Base-by-base conservation (phyloP, 37 sponge, comb jelly and placozoan species). In the Lycopodina hypogea region DNA sequence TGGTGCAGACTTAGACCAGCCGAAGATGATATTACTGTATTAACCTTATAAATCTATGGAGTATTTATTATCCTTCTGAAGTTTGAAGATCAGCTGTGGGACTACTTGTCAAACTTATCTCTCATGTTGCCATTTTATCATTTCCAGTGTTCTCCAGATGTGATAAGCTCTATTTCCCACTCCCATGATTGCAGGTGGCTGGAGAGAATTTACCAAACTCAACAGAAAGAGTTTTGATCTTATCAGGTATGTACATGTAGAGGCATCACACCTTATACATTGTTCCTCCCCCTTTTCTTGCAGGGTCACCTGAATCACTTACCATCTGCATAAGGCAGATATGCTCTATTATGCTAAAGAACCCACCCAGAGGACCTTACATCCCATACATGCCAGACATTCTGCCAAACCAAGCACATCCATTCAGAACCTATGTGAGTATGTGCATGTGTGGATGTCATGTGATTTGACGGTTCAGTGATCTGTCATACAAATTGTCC, bases 141-240 rank as follows among this genome's bases (percentile, higher is more conserved):
- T n/a, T n/a, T n/a, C n/a, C n/a, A n/a, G n/a, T n/a, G n/a, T n/a
- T n/a, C n/a, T n/a, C n/a, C n/a, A n/a, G n/a, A n/a, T n/a, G n/a
- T n/a, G n/a, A n/a, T n/a, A n/a, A n/a, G n/a, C n/a, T 23, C 17
- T 28, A 8, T 59, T 18, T 59, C 60, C 60, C 60, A 17, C 60
- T 59, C 23, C 7, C 7, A 19, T 8, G 7, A 6, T 14, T 8
- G 12, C 83, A 85, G 81, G 89, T 93, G 17, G 87, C 90, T 48
- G 93, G 96, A 1, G 96, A 96, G 74, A 65, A 84, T 7, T 58
- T 96, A 23, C 96, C 96, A 3, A 86, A 86, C 81, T 96, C 96
- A 3, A 92, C 87, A n/a, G 96, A 96, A 61, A 76, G 96, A 78
- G 89, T 83, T 9, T 90, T 96, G 42, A 87, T 88, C 17, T 74